phyloP scores from a whole-genome alignment of 30 jellyfish, hydroid and myxozoan species.

The Aurelia aurita complex sp. Pacific region DNA sequence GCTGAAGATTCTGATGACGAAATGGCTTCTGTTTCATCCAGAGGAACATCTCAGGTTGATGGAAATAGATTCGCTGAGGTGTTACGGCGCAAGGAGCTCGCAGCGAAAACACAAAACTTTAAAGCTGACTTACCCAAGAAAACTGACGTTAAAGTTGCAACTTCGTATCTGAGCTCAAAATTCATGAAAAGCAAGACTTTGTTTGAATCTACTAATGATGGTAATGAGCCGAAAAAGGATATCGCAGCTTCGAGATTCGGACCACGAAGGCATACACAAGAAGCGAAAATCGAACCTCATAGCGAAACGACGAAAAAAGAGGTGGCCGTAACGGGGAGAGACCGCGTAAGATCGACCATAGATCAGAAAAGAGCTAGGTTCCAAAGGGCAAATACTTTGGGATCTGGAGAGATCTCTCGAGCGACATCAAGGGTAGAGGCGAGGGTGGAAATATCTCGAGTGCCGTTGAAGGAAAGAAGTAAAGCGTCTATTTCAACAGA shows the following conservation, averaged over 20 bases:
- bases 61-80: slow-evolving; percentile 45
- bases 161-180: slow-evolving; percentile 51
- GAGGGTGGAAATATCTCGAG: slow-evolving; percentile 1
- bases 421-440: background rate
- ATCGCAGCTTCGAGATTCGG: slow-evolving; percentile 5
- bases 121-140: background rate
- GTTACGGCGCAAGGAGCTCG: slow-evolving; percentile 49
- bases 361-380: slow-evolving; percentile 20
- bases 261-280: slow-evolving; percentile 35
- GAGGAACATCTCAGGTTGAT: background rate
- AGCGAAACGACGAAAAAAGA: background rate
- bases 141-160: slow-evolving; percentile 2
- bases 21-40: slow-evolving; percentile 18
- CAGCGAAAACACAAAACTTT: background rate
- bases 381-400: slow-evolving; percentile 26
- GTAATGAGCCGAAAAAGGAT: slow-evolving; percentile 13
- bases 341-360: background rate
- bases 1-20: slow-evolving; percentile 62
- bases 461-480: slow-evolving; percentile 35
- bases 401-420: background rate
- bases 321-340: background rate
- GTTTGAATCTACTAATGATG: slow-evolving; percentile 31
- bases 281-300: background rate
- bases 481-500: background rate
- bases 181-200: slow-evolving; percentile 60